phyloP scores from a whole-genome alignment of 2,113 vertebrate species.

The Notothenia coriiceps region DNA sequence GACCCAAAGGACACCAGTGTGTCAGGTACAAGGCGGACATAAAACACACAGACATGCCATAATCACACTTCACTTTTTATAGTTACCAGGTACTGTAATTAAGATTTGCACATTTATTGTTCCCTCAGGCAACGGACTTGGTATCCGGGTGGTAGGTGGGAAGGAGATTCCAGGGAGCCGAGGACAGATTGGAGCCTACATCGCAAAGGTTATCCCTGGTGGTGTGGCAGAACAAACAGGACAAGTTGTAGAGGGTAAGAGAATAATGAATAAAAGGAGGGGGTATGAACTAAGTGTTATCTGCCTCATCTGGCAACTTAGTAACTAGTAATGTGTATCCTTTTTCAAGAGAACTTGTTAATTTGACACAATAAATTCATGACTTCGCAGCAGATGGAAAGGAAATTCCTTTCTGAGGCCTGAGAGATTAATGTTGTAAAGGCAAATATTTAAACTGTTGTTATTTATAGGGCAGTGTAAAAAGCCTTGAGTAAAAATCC shows the following conservation, averaged over 20 bases:
- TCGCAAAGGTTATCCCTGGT: conserved; percentile 93
- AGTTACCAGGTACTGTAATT: neutral
- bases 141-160: conserved; percentile 94
- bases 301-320: neutral
- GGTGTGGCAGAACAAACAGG: conserved; percentile 92
- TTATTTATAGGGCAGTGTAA: conserved; percentile 6
- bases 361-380: neutral
- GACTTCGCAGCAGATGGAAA: neutral
- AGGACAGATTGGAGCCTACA: conserved; percentile 95
- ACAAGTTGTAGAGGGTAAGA: conserved; percentile 94
- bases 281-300: neutral
- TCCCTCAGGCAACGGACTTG: conserved; percentile 91
- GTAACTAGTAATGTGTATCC: neutral
- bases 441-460: conserved; percentile 16
- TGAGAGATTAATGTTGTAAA: conserved; percentile 9
- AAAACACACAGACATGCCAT: conserved; percentile 5
- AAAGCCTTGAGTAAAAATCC: conserved; percentile 13
- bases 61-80: neutral
- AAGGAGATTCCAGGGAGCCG: conserved; percentile 94
- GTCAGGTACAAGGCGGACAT: conserved; percentile 87
- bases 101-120: conserved; percentile 21
- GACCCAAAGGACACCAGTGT: conserved; percentile 94
- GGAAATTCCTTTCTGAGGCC: neutral
- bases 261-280: neutral
- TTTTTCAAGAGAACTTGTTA: neutral